Evolutionary conservation across 2,888 invertebrate species (phyloP), one percentile per base, ranked within the genome.

Genomic region (Drosophila multiciliata): DNA sequence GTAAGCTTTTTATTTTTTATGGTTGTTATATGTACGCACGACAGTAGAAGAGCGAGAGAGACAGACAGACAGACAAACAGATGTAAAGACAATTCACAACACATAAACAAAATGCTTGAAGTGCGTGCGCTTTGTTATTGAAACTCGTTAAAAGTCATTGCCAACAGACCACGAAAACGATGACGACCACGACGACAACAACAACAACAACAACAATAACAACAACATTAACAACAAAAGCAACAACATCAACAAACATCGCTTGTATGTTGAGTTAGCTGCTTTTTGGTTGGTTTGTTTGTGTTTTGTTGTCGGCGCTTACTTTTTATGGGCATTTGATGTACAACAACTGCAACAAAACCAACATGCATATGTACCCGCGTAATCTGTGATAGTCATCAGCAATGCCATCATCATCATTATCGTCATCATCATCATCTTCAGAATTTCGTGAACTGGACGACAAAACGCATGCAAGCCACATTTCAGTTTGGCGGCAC

Each of bases 41-140:
- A 26, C 6, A 33, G 40, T 40, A n/a, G 12, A 38, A 40, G 49
- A 15, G 11, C 8, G 26, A 26, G 23, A 8, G 23, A 40, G 35
- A 12, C 33, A 9, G 26, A 40, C 33, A 9, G 26, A 40, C 35
- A 57, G 75, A 55, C 53, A 74, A 57, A 75, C 75, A 75, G 71
- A 80, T 80, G 67, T 23, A 70, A 73, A 82, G 64, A 65, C 40
- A 73, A 73, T 61, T 60, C 65, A 73, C 1, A 73, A 70, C 75
- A 82, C 78, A 87, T 87, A 87, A 84, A 85, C 82, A 89, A 85
- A 89, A 80, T 79, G 38, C 29, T 64, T 81, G 68, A 90, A 86
- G 86, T 86, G 86, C 86, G 86, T 86, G 88, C 86, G 86, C 83
- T 90, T 86, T 86, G 90, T 86, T 86, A 86, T 88, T 90, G 86